phyloP scores from a whole-genome alignment of 35 echinoderm and acorn worm genomes.

The Antedon bifida region DNA sequence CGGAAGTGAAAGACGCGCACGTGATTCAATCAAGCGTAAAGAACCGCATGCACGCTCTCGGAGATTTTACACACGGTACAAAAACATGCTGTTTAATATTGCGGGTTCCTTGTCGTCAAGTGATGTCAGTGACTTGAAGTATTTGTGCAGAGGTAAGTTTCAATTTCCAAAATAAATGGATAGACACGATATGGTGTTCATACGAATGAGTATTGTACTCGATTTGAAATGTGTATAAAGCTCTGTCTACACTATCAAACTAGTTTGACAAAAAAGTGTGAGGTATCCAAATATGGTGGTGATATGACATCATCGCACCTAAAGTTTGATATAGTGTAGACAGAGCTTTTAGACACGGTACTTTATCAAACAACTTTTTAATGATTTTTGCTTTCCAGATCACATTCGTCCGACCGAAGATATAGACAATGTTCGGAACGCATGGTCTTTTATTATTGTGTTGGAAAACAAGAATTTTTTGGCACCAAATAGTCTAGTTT shows the following conservation, averaged over 20 bases:
- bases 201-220: too few species aligned
- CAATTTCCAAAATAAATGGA: too few species aligned
- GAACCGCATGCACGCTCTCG: background rate
- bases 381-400: conserved; percentile 17
- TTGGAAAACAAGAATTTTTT: conserved; percentile 55
- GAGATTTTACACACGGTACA: background rate
- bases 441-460: conserved; percentile 23
- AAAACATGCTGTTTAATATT: background rate
- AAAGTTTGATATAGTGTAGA: too few species aligned
- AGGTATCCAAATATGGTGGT: too few species aligned
- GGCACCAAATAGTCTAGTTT: conserved; percentile 71
- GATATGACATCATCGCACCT: too few species aligned
- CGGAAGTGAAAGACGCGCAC: background rate
- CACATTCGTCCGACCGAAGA: conserved; percentile 39
- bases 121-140: background rate
- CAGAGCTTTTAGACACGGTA: too few species aligned
- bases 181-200: too few species aligned
- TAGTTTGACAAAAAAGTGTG: too few species aligned
- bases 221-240: too few species aligned
- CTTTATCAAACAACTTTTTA: too few species aligned
- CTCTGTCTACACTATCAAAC: too few species aligned
- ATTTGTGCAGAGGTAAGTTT: background rate
- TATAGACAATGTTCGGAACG: conserved; percentile 25
- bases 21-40: background rate
- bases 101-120: background rate